phyloP scores from a whole-genome alignment of 2,888 invertebrate species.

The Nemoura dubitans region DNA sequence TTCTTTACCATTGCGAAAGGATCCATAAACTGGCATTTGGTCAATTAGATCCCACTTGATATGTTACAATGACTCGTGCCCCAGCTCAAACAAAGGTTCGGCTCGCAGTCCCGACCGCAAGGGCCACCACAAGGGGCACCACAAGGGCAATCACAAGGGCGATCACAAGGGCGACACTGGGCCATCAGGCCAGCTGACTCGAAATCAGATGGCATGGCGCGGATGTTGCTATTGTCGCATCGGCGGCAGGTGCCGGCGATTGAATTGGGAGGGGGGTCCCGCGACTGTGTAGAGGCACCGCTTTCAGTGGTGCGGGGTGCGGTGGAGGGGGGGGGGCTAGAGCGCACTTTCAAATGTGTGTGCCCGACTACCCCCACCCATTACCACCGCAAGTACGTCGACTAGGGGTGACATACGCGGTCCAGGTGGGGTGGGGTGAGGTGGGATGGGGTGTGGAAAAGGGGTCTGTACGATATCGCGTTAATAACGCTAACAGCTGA shows the following conservation, averaged over 20 bases:
- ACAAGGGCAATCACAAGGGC: background rate
- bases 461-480: background rate
- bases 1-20: background rate
- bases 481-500: constrained; percentile 4
- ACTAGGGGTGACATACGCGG: background rate
- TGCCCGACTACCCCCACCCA: background rate
- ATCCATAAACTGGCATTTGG: constrained; percentile 9
- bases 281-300: background rate
- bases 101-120: too few relatives aligned
- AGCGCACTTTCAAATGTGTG: background rate
- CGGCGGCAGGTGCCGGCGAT: constrained; percentile 19
- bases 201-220: background rate
- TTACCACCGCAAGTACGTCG: background rate
- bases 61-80: constrained; percentile 7
- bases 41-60: constrained; percentile 18
- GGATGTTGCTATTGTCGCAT: constrained; percentile 7
- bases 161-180: background rate
- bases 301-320: background rate
- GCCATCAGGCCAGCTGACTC: constrained; percentile 7
- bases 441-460: background rate
- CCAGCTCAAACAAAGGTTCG: background rate
- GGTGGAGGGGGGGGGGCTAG: background rate
- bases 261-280: background rate
- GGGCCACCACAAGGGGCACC: too few relatives aligned
- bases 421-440: background rate